Evolutionary conservation across 2,888 invertebrate genomes (phyloP).

Genomic region (Drosophila merina): DNA sequence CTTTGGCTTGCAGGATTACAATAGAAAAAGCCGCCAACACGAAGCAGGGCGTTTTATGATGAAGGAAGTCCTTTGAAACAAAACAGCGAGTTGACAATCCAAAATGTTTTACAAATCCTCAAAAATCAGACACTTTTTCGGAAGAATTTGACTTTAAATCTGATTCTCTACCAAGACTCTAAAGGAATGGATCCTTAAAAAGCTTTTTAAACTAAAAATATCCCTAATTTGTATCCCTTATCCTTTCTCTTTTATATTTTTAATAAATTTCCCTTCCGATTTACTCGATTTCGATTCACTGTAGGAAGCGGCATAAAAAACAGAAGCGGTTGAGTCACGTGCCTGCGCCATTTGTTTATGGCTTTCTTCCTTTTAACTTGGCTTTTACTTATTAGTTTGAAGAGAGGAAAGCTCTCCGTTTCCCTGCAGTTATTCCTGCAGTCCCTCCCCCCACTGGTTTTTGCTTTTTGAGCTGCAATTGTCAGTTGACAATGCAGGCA

Average conservation of each 20-base stretch:
- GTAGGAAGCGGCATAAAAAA: neutral
- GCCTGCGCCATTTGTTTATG: constrained; percentile 67
- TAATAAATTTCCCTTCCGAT: neutral
- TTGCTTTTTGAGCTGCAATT: constrained; percentile 41
- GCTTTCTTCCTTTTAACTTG: constrained; percentile 50
- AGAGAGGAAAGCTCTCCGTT: neutral
- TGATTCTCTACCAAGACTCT: too few relatives aligned
- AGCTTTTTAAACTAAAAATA: too few relatives aligned
- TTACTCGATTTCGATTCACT: neutral
- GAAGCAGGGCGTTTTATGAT: constrained; percentile 9
- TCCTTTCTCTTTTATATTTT: neutral
- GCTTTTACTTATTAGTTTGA: constrained; percentile 35
- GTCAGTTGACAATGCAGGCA: constrained; percentile 39
- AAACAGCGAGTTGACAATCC: too few relatives aligned
- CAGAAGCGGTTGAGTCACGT: constrained; percentile 44
- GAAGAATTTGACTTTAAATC: too few relatives aligned
- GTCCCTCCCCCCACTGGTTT: neutral
- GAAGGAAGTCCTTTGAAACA: too few relatives aligned
- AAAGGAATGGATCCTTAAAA: too few relatives aligned
- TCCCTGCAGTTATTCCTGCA: neutral
- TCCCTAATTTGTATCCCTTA: too few relatives aligned
- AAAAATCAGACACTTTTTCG: too few relatives aligned
- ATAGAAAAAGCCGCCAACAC: constrained; percentile 14
- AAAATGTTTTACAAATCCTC: too few relatives aligned
- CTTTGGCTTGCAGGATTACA: constrained; percentile 16